Conservation (phyloP, 1,140 invertebrate species). For the Aricia agestis region DNA sequence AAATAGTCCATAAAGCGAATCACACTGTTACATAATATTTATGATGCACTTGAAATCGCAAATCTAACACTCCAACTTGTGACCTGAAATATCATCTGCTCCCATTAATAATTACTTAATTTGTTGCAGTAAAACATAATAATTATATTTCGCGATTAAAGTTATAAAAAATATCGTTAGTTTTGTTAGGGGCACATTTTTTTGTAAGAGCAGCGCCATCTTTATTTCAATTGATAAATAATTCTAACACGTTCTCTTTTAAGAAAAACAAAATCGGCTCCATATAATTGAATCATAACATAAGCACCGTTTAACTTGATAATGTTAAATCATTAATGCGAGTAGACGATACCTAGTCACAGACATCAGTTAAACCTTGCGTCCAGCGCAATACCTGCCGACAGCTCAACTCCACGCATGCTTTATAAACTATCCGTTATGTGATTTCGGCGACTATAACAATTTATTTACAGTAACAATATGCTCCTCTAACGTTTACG, state of each 20-base stretch:
- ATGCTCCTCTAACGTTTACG: conserved; percentile 18
- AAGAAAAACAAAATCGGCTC: too few species aligned
- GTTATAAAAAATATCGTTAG: background rate
- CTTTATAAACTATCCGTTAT: conserved; percentile 15
- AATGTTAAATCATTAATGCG: background rate
- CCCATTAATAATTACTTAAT: background rate
- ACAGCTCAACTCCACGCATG: background rate
- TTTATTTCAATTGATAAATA: background rate
- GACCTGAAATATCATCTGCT: background rate
- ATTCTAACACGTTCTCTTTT: background rate
- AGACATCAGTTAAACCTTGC: conserved; percentile 19
- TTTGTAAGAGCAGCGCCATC: background rate
- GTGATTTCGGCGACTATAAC: conserved; percentile 19
- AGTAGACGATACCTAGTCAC: background rate
- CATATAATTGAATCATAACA: too few species aligned
- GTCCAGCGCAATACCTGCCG: conserved; percentile 28
- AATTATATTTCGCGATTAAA: too few species aligned
- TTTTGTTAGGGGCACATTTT: background rate
- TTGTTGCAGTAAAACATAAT: background rate
- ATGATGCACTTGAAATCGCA: conserved; percentile 59
- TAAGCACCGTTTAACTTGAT: background rate
- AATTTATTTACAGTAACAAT: conserved; percentile 41
- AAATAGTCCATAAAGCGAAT: conserved; percentile 70
- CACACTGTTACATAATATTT: conserved; percentile 59
- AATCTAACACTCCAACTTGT: conserved; percentile 36